phyloP scores from a whole-genome alignment of 2,888 invertebrate species.

The Leucozona laternaria region DNA sequence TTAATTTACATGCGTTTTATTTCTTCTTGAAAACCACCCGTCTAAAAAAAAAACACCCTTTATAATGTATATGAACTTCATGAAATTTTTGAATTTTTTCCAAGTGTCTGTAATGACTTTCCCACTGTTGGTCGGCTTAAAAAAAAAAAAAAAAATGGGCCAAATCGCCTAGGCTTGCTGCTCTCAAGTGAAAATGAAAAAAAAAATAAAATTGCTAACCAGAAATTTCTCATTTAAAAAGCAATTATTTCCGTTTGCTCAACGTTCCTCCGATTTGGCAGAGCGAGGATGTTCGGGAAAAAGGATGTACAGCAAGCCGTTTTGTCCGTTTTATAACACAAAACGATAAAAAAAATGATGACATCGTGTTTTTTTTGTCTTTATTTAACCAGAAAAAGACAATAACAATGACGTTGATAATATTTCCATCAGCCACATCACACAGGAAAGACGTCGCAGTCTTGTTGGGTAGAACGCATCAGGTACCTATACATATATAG shows the following conservation, averaged over 20 bases:
- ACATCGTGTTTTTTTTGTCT: constrained; percentile 49
- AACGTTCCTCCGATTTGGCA: constrained; percentile 71
- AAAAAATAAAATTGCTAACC: constrained; percentile 1
- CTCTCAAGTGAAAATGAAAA: background rate
- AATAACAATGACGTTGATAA: constrained; percentile 69
- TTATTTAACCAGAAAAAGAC: constrained; percentile 49
- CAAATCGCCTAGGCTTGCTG: constrained; percentile 16
- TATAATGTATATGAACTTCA: too few species aligned
- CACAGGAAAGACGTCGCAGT: constrained; percentile 41
- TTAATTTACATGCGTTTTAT: too few species aligned
- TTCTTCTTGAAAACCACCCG: too few species aligned
- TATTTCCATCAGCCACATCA: constrained; percentile 68
- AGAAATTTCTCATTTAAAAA: constrained; percentile 78
- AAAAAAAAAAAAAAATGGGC: background rate
- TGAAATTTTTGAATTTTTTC: background rate
- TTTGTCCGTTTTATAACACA: constrained; percentile 47
- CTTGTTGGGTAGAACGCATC: too few species aligned
- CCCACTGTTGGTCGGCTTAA: background rate
- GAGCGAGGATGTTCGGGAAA: constrained; percentile 11
- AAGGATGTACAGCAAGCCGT: constrained; percentile 19
- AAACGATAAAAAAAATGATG: constrained; percentile 51
- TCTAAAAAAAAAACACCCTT: too few species aligned
- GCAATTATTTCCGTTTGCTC: constrained; percentile 79
- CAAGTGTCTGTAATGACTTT: too few species aligned
- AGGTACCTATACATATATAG: background rate